Evolutionary conservation across 1,140 invertebrate genomes (phyloP), one percentile per base, ranked within the genome.

Genomic region (Heliconius melpomene): DNA sequence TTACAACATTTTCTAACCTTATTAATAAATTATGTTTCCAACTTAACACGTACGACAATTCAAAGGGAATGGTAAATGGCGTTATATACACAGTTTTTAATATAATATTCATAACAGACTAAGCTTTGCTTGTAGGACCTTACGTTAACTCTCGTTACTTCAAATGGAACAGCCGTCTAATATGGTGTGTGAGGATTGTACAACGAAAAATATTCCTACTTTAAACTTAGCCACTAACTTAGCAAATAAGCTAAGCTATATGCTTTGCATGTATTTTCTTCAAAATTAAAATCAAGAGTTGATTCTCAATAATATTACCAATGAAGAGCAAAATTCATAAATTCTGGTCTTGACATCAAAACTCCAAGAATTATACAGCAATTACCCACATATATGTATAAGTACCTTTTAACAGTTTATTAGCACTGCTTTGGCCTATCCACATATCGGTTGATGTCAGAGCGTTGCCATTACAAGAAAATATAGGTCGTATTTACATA

Each of bases 61-160:
- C 85, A 88, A 89, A 89, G 80, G 81, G 87, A 90, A 89, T 90
- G 83, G 79, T 83, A 88, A 89, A 90, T 88, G 76, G 85, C 75
- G 50, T 75, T 76, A 85, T 76, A 72, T 85, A 80, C 72, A 78
- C 77, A 75, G 83, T 87, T 85, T 89, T 83, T 86, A 89, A 90
- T 90, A 81, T 89, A 87, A 89, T 89, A 89, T 89, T 89, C 84
- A 90, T 88, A 84, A 60, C 77, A 74, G 38, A 72, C 74, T 75
- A 57, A 79, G 74, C 78, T 57, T 74, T 54, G 74, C 46, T 40
- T 71, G 60, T 70, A 70, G 75, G 16, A 77, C 66, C 9, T 66
- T 29, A 23, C 60, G 13, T 66, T 66, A 29, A 29, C 23, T 66
- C 60, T 29, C 13, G 26, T 66, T 66, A 66, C 23, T 29, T 16